Conservation (phyloP, 2,888 invertebrate species). For the Aelia acuminata region DNA sequence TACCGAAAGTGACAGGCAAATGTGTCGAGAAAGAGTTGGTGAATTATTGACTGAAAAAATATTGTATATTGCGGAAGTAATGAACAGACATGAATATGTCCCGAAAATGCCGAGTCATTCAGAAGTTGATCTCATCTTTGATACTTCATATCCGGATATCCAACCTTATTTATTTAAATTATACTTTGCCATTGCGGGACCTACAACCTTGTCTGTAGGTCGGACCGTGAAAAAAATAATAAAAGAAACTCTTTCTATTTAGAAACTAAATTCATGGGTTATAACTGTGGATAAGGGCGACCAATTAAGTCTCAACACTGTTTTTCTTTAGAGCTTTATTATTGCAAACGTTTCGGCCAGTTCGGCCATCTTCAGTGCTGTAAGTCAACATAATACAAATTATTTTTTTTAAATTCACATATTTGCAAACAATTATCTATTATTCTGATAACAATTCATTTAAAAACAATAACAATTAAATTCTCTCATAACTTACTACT, state of each 20-base stretch:
- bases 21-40: constrained; percentile 88
- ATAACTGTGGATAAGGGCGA: too few species aligned
- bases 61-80: constrained; percentile 93
- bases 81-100: constrained; percentile 96
- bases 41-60: constrained; percentile 93
- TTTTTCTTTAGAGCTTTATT: too few species aligned
- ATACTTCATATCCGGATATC: constrained; percentile 91
- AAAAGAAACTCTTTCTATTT: constrained; percentile 84
- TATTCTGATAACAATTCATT: too few species aligned
- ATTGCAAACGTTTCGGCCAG: too few species aligned
- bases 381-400: too few species aligned
- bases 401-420: too few species aligned
- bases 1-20: constrained; percentile 89
- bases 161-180: constrained; percentile 96
- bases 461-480: too few species aligned
- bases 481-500: too few species aligned
- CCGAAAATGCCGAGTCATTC: constrained; percentile 95
- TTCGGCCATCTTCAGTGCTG: too few species aligned
- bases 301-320: too few species aligned
- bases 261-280: constrained; percentile 56
- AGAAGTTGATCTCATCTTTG: constrained; percentile 94
- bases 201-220: constrained; percentile 84
- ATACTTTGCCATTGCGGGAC: constrained; percentile 83
- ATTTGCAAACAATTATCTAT: too few species aligned
- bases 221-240: constrained; percentile 92